Evolutionary conservation across 2,113 vertebrate species (phyloP), one percentile per base, ranked within the genome.

Genomic region (Poicephalus gulielmi): DNA sequence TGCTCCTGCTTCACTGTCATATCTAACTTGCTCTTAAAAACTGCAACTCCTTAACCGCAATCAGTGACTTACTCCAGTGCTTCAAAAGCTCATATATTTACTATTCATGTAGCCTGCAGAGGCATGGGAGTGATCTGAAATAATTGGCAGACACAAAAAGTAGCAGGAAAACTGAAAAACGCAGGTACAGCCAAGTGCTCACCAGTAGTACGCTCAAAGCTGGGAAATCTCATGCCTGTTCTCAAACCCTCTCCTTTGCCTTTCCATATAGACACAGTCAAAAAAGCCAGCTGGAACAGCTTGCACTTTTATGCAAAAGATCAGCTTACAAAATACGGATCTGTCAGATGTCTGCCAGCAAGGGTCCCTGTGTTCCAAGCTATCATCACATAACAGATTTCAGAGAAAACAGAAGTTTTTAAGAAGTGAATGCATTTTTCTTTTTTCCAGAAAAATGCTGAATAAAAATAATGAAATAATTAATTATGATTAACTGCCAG

Each of bases 301-400:
- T 53, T 63, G 23, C 2, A 3, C 55, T 80, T 86, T 91, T 86
- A 78, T 31, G 33, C 41, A 81, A 23, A 92, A 49, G 44, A 86
- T 94, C 27, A 6, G 86, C 30, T 95, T 92, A 84, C 83, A 89
- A 95, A 95, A 95, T 41, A 88, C 43, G 24, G 62, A 94, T 91
- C 80, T 81, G 69, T 89, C 89, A 84, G 64, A 60, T 10, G 23
- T 74, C 76, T 67, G 85, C 88, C 95, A 95, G 43, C 12, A 53
- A 88, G 68, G 12, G 27, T 92, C 75, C 35, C 33, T 27, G 31
- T 53, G 33, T 66, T 94, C 86, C 83, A 75, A 89, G 69, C 28
- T 33, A 89, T 84, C 57, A 75, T 67, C 8, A 3, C 2, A 0
- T 13, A 75, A 62, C 50, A 91, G 24, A 39, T 55, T 84, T 78